Evolutionary conservation across 2,113 vertebrate species (phyloP), one percentile per base, ranked within the genome.

Genomic region (Sterna hirundo): DNA sequence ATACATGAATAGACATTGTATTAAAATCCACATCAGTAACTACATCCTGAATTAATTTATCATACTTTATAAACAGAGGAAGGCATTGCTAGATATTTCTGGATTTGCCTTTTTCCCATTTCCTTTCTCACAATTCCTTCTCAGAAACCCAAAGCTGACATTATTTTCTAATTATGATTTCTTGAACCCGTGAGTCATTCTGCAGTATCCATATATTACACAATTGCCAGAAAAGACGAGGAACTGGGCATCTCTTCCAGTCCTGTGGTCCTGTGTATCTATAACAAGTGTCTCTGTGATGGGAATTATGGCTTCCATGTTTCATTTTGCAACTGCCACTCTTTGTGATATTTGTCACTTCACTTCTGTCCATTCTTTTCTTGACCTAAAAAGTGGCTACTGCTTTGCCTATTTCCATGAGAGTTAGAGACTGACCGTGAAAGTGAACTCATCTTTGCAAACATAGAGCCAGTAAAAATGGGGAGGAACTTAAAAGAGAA

Each of bases 11-110:
- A 96, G 90, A 93, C 64, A 58, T 76, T 57, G 32, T 64, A 58
- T 69, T 88, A 97, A 97, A 98, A 97, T 95, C 78, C 92, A 93
- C 23, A n/a, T 87, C 90, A 86, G 90, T 96, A 96, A 78, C 86
- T 96, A 76, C 65, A 90, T 92, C 81, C 93, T 94, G 70, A 95
- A 96, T 97, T 74, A 4, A 88, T 96, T 55, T 22, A 52, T 95
- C 42, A 54, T 80, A 75, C 19, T 78, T 94, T 86, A 79, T 42
- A 96, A 91, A 83, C 52, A 88, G 51, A 78, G 42, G 66, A 93
- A 90, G n/a, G 18, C 62, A 96, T 49, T 90, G n/a, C 54, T 93
- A 62, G 62, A 44, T 90, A 44, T 90, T 93, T 92, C 34, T 85
- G 10, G 1, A 9, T 82, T 78, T 72, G 5, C 3, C 27, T 92